These are phyloP conservation scores for Corythaixoides concolor DNA, from an alignment of 2,113 vertebrate species.

Conservation along the genomic window DNA sequence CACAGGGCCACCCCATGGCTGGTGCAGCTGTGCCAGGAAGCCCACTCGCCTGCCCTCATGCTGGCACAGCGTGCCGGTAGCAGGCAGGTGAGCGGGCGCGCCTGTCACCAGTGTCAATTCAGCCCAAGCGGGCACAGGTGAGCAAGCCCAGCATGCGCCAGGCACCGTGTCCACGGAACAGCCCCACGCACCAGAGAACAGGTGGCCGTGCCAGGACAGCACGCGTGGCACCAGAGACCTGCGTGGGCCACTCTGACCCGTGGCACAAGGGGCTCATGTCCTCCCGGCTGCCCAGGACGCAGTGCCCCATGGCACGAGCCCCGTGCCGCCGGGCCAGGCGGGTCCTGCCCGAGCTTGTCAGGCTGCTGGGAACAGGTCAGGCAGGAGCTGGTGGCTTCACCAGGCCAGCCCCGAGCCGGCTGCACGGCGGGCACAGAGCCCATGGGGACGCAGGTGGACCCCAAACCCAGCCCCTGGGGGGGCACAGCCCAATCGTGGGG, in stretches of 20 bases:
- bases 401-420: neutral
- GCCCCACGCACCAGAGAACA: accelerated
- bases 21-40: accelerated
- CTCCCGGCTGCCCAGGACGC: accelerated
- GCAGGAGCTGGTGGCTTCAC: neutral
- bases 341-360: slow-evolving; percentile 30
- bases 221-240: accelerated
- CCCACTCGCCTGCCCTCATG: accelerated
- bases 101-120: accelerated
- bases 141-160: accelerated
- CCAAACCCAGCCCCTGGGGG: accelerated
- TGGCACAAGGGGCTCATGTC: accelerated
- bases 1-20: neutral
- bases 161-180: accelerated
- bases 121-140: neutral
- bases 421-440: accelerated
- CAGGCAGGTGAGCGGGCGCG: accelerated
- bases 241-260: accelerated
- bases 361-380: slow-evolving; percentile 8
- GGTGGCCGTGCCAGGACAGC: accelerated
- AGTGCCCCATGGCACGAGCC: accelerated
- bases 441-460: neutral
- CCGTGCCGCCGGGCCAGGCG: neutral
- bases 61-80: accelerated
- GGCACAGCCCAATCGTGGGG: neutral